Evolutionary conservation across 2,888 invertebrate species (phyloP), one percentile per base, ranked within the genome.

Genomic region (Rhyacophila evoluta): DNA sequence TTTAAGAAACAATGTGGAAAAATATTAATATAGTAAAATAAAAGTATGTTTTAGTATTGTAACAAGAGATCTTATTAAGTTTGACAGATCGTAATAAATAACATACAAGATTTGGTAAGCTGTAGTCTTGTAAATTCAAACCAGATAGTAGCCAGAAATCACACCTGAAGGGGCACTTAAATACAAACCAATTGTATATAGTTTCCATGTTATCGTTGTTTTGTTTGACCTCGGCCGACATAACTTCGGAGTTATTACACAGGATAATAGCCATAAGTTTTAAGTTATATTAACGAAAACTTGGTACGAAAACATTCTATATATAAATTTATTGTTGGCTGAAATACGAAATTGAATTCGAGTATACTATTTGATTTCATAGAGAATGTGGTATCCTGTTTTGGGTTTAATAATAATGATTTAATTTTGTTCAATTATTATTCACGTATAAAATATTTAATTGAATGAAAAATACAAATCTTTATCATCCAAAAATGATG

Each of bases 141-240:
- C 55, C 55, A 19, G 55, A 25, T 25, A 55, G 55, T 25, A 55
- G 19, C 10, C 25, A 55, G 55, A 19, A 55, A 55, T 55, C 15
- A 19, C 55, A 55, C 55, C 55, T 55, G 55, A 19, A 55, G 55
- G 55, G 55, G 55, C 10, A 12, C 19, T 55, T 55, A 55, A 19
- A 55, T 55, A 55, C 55, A 55, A 25, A 55, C 19, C 55, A 55
- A 55, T 55, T 55, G 55, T 55, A 55, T 33, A 4, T 55, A 15
- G 55, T 25, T 55, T 10, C 15, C 15, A 55, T 55, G 15, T 19
- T 55, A 55, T 55, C 55, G 19, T 19, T 25, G 55, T 55, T 55
- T 55, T 55, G 55, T 55, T 55, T 55, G 55, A 55, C 55, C 55
- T 15, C 10, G 55, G 55, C 19, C 15, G 25, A 55, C 12, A 10